Conservation (phyloP, 2,888 invertebrate genomes). For the Ochropleura plecta region DNA sequence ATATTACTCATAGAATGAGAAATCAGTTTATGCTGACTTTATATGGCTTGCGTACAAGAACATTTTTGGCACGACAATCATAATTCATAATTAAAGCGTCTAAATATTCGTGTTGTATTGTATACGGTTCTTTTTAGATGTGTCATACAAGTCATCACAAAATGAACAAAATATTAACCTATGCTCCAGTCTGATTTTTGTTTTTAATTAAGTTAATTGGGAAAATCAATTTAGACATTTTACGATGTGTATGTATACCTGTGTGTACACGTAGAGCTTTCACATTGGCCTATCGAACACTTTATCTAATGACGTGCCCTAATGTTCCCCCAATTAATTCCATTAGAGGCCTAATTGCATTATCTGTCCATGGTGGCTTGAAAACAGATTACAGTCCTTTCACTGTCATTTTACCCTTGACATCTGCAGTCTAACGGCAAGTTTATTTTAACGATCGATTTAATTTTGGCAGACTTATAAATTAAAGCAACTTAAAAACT, state of each 20-base stretch:
- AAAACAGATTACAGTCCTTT: conserved; percentile 52
- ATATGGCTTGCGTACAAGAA: no score
- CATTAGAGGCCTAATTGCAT: conserved; percentile 65
- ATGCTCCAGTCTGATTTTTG: neutral
- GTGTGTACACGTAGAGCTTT: conserved; percentile 24
- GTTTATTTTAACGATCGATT: neutral
- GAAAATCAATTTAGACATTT: conserved; percentile 37
- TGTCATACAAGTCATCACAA: neutral
- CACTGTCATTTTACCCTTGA: neutral
- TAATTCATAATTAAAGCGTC: neutral
- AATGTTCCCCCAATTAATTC: conserved; percentile 65
- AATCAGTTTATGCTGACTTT: no score
- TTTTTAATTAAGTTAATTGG: conserved; percentile 39
- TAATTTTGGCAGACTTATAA: neutral
- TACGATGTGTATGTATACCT: neutral
- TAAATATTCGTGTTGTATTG: neutral
- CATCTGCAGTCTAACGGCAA: neutral
- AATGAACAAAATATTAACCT: neutral
- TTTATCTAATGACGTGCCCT: conserved; percentile 62
- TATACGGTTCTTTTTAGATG: neutral
- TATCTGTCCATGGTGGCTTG: conserved; percentile 58
- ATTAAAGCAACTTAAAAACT: neutral
- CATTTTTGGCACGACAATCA: no score
- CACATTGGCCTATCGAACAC: conserved; percentile 55
- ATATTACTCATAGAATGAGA: no score